Conservation (phyloP, 2,113 vertebrate species). For the Ciconia boyciana region DNA sequence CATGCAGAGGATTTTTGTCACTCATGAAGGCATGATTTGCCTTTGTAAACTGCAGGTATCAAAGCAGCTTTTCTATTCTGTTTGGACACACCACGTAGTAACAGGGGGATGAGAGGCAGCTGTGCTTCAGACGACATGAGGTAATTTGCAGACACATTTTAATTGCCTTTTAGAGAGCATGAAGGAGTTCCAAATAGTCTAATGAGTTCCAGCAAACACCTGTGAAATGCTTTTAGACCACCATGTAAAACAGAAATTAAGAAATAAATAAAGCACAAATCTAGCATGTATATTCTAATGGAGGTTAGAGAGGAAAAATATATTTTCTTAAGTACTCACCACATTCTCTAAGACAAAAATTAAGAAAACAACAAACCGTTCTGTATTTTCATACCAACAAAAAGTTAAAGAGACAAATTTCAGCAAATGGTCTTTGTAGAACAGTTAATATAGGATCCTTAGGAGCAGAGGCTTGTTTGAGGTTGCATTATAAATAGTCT, state of each 20-base stretch:
- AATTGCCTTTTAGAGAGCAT: conserved; percentile 84
- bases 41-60: conserved; percentile 76
- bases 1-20: conserved; percentile 49
- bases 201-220: conserved; percentile 84
- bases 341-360: neutral
- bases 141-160: conserved; percentile 84
- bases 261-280: conserved; percentile 63
- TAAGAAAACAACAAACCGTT: neutral
- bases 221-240: conserved; percentile 81
- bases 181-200: conserved; percentile 83
- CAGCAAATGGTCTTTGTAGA: neutral
- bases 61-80: conserved; percentile 69
- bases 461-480: neutral
- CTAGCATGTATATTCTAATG: conserved; percentile 6
- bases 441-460: neutral
- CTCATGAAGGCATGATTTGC: conserved; percentile 56
- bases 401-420: neutral
- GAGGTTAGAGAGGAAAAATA: neutral
- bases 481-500: neutral
- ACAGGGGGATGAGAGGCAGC: conserved; percentile 76
- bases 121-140: conserved; percentile 77
- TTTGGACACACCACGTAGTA: conserved; percentile 67
- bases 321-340: neutral
- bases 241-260: conserved; percentile 77
- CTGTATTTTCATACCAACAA: neutral